A percentile compares a stretch with the other conserved stretches of the same genome.
Evolutionary conservation across 1,140 invertebrate species (phyloP).

Genomic region (Geopemphigus sp.): DNA sequence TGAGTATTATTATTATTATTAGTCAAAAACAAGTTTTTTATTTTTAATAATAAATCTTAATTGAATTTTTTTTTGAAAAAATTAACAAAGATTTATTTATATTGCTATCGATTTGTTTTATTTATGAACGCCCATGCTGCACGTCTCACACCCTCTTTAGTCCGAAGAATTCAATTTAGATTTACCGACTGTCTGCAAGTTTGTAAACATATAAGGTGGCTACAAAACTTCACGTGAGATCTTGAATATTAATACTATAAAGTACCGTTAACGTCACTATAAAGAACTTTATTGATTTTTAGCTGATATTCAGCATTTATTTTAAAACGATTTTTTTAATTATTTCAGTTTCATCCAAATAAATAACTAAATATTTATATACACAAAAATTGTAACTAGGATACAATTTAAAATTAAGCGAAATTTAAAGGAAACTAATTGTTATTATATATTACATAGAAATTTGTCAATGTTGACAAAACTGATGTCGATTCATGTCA

Average conservation of each 20-base stretch:
- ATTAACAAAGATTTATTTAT: neutral
- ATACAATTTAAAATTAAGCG: too few species aligned
- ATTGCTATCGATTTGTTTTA: conserved; percentile 2
- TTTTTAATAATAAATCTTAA: neutral
- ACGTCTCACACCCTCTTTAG: conserved; percentile 12
- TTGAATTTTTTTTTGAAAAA: neutral
- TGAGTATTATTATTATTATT: too few species aligned
- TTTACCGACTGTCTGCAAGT: conserved; percentile 17
- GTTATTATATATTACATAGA: too few species aligned
- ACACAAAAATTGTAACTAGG: too few species aligned
- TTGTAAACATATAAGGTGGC: conserved; percentile 7
- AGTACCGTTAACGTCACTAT: neutral
- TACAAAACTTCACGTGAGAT: conserved; percentile 17
- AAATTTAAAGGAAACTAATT: too few species aligned
- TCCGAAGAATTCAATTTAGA: conserved; percentile 28
- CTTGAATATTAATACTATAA: conserved; percentile 35
- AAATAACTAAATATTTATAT: neutral
- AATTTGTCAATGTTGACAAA: too few species aligned
- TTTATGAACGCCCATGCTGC: neutral
- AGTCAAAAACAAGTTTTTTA: too few species aligned
- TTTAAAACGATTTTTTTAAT: neutral
- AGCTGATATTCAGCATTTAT: neutral
- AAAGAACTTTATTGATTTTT: conserved; percentile 13
- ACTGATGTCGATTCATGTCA: too few species aligned
- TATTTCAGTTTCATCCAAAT: too few species aligned